Evolutionary conservation across 2,113 vertebrate genomes (phyloP).

Genomic region (Brachyhypopomus occidentalis): DNA sequence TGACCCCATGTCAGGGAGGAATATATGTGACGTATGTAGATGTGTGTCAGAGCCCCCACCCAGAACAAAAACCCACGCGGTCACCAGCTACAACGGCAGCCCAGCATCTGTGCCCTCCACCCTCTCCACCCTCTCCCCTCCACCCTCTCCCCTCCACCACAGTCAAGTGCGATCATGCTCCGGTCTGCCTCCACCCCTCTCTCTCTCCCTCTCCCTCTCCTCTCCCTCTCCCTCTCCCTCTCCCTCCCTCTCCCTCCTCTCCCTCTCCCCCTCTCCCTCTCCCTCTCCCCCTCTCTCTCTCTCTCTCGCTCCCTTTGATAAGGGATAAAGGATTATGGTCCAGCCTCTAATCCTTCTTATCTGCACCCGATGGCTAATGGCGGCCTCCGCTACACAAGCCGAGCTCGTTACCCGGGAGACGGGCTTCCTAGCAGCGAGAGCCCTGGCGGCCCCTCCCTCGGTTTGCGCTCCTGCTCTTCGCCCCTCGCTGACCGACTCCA

Average conservation of each 20-base stretch:
- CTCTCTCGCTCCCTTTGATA: slow-evolving; percentile 71
- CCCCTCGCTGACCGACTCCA: slow-evolving; percentile 36
- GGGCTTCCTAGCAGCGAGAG: slow-evolving; percentile 2
- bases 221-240: slow-evolving; percentile 13
- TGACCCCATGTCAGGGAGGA: slow-evolving; percentile 48
- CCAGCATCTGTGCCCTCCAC: slow-evolving; percentile 76
- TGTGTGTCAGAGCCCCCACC: slow-evolving; percentile 55
- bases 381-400: slow-evolving; percentile 54
- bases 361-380: slow-evolving; percentile 71
- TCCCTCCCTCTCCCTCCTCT: no score
- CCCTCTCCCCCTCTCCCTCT: slow-evolving; percentile 42
- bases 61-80: slow-evolving; percentile 63
- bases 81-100: slow-evolving; percentile 64
- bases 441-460: slow-evolving; percentile 3
- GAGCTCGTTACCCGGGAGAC: slow-evolving; percentile 55
- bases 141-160: slow-evolving; percentile 50
- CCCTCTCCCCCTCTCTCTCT: neutral
- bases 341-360: slow-evolving; percentile 73
- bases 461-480: neutral
- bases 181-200: slow-evolving; percentile 48
- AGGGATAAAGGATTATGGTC: slow-evolving; percentile 75
- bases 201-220: slow-evolving; percentile 25
- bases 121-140: slow-evolving; percentile 24
- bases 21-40: slow-evolving; percentile 64
- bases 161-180: slow-evolving; percentile 63